phyloP scores from a whole-genome alignment of 2,113 vertebrate genomes.

The Isurus oxyrinchus region DNA sequence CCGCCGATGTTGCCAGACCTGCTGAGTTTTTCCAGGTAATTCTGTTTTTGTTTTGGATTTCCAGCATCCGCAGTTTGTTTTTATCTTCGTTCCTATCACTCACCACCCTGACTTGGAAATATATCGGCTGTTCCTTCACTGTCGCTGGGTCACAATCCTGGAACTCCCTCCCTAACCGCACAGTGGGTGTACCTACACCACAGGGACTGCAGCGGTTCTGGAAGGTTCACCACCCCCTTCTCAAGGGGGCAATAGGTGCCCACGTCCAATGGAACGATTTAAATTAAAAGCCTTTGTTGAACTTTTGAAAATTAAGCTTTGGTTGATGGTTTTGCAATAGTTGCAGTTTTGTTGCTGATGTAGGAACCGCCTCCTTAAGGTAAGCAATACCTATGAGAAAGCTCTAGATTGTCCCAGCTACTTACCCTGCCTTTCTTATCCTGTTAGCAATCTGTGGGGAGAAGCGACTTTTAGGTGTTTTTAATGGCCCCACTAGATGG shows the following conservation, averaged over 20 bases:
- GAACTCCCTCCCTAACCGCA: background rate
- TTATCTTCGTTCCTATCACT: too few relatives aligned
- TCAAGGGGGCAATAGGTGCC: too few relatives aligned
- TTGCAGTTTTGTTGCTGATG: background rate
- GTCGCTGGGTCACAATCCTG: background rate
- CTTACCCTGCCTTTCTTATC: background rate
- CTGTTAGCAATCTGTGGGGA: background rate
- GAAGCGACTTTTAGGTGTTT: background rate
- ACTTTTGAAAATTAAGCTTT: background rate
- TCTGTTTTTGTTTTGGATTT: too few relatives aligned
- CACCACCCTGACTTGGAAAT: background rate
- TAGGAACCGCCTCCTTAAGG: background rate
- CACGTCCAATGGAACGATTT: background rate
- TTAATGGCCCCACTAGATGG: background rate
- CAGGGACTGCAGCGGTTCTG: too few relatives aligned
- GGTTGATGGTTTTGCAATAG: background rate
- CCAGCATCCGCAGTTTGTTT: too few relatives aligned
- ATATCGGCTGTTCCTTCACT: background rate
- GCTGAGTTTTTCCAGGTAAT: too few relatives aligned
- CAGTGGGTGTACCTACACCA: background rate
- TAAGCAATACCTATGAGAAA: background rate
- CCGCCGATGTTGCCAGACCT: too few relatives aligned
- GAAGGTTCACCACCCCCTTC: background rate
- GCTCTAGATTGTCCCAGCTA: background rate
- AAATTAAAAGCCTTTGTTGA: background rate